These are phyloP conservation scores for Plebejus argus DNA, from an alignment of 2,888 invertebrate species.

Conservation along the genomic window DNA sequence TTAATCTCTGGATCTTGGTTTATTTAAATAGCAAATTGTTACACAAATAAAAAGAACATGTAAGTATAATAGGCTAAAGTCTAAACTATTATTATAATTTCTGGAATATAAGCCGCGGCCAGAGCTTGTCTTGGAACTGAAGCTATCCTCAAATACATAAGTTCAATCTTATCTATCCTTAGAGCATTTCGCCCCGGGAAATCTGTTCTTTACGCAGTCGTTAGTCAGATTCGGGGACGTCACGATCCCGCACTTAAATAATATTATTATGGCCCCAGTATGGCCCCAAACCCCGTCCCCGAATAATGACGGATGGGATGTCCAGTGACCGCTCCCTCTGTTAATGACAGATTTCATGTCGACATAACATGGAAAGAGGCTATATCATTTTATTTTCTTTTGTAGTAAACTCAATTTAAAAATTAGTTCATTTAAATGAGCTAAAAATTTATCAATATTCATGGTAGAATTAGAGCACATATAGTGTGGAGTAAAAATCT, in stretches of 20 bases:
- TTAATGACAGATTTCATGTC: background rate
- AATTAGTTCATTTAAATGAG: too few relatives aligned
- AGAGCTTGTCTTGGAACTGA: background rate
- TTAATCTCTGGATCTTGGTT: too few relatives aligned
- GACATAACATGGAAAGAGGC: background rate
- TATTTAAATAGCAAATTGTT: too few relatives aligned
- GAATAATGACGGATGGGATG: background rate
- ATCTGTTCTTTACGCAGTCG: background rate
- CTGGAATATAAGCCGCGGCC: too few relatives aligned
- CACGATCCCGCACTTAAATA: constrained; percentile 6
- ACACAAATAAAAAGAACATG: too few relatives aligned
- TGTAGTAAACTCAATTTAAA: too few relatives aligned
- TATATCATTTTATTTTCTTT: too few relatives aligned
- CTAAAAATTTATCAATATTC: too few relatives aligned
- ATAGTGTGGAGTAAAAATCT: too few relatives aligned
- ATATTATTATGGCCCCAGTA: background rate
- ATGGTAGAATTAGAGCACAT: too few relatives aligned
- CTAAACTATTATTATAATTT: too few relatives aligned
- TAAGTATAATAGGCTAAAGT: too few relatives aligned
- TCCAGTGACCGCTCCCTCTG: background rate
- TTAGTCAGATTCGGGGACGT: background rate
- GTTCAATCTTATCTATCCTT: background rate
- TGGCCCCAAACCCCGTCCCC: background rate
- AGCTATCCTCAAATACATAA: background rate
- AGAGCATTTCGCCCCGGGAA: background rate